A percentile compares a stretch with the other conserved stretches of the same genome.
These are phyloP conservation scores for Sarcophaga variegata DNA, from an alignment of 2,888 invertebrate genomes.

Conservation along the genomic window DNA sequence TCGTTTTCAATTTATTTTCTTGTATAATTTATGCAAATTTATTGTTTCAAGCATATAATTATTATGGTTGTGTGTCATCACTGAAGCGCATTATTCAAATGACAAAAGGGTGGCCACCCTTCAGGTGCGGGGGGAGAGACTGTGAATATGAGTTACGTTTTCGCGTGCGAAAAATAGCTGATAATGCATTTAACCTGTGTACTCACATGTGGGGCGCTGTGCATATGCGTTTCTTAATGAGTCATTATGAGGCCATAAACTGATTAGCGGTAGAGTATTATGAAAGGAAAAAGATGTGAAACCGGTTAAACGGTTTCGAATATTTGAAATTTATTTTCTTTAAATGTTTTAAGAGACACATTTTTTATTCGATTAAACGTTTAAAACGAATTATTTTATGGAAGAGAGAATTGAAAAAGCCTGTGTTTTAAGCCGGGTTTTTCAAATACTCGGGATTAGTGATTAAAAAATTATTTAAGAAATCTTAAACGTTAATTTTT, in stretches of 20 bases:
- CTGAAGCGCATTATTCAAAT: slow-evolving; percentile 59
- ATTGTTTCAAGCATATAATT: slow-evolving; percentile 62
- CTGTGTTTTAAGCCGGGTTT: too few species aligned
- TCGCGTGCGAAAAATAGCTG: background rate
- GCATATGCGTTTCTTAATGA: background rate
- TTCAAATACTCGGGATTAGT: too few species aligned
- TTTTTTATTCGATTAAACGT: too few species aligned
- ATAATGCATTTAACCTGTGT: background rate
- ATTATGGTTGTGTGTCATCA: slow-evolving; percentile 57
- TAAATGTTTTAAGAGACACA: too few species aligned
- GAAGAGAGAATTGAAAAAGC: too few species aligned
- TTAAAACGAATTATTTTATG: too few species aligned
- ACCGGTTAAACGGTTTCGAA: too few species aligned
- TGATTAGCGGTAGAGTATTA: too few species aligned
- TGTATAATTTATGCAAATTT: slow-evolving; percentile 51
- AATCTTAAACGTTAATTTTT: too few species aligned
- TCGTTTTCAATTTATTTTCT: background rate
- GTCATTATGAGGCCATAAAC: background rate
- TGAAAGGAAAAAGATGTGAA: too few species aligned
- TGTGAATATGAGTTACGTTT: background rate
- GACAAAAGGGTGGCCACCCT: slow-evolving; percentile 45
- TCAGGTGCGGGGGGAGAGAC: background rate
- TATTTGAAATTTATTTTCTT: too few species aligned
- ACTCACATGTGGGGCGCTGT: background rate
- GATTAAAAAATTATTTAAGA: too few species aligned